Evolutionary conservation across 2,888 invertebrate species (phyloP), one percentile per base, ranked within the genome.

Genomic region (Drosophila basisetae): DNA sequence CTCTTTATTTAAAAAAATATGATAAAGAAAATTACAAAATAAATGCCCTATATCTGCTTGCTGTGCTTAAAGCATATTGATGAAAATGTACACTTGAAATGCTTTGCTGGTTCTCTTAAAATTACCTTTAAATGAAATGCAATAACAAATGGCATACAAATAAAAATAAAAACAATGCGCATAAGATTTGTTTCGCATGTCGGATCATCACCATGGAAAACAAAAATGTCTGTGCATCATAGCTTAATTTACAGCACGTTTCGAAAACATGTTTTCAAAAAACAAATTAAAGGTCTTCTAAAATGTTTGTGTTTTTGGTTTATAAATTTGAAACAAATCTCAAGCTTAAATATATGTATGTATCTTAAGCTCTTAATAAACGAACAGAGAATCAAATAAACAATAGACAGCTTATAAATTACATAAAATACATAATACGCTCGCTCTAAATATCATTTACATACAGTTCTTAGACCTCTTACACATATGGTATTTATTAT

Each of bases 1-100:
- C 59, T 62, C 37, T 79, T 61, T 61, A 68, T 67, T 71, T 30
- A 22, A 39, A 54, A 39, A 43, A 75, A 82, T 30, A 43, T 49
- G 63, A 37, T 28, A 62, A 83, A 70, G 56, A 43, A 68, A 61
- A 56, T 67, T 78, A 79, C 37, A 68, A 76, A 84, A 82, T 75
- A 84, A 84, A 83, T 83, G 68, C 73, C 66, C 76, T 77, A 76
- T 70, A 68, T 76, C 39, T 64, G n/a, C 30, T 7, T 56, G 56
- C 47, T 73, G 85, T 86, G 85, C 90, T 86, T 86, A 73, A 88
- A 86, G 86, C 86, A 82, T 76, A 76, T 79, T 74, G 60, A 76
- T 83, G 78, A 85, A 88, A 84, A 85, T 85, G 68, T 85, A 83
- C 84, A 85, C 81, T 77, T 79, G 64, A 89, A 86, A 89, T 83